phyloP scores from a whole-genome alignment of 2,113 vertebrate genomes.

The Xiphophorus couchianus region DNA sequence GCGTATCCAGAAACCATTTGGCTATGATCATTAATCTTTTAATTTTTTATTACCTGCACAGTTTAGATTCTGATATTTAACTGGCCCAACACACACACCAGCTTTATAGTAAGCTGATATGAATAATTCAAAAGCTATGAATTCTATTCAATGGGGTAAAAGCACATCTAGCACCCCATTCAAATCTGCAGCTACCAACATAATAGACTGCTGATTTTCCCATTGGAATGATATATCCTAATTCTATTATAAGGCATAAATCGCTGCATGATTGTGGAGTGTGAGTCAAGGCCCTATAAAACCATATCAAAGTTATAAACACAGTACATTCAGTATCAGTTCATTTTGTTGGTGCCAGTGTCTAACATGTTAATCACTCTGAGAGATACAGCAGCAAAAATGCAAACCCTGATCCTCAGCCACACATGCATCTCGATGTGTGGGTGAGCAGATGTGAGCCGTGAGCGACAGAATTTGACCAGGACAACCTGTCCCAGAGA shows the following conservation, averaged over 20 bases:
- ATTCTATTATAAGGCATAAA: conserved; percentile 42
- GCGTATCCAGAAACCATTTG: conserved; percentile 14
- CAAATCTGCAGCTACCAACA: conserved; percentile 40
- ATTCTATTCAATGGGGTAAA: conserved; percentile 49
- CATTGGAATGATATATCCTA: conserved; percentile 61
- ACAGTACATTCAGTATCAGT: conserved; percentile 1
- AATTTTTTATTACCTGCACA: conserved; percentile 6
- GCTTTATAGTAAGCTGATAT: conserved; percentile 33
- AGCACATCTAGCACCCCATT: conserved; percentile 51
- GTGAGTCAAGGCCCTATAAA: background rate
- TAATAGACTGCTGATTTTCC: conserved; percentile 65
- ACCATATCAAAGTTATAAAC: conserved; percentile 29
- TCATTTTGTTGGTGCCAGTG: background rate
- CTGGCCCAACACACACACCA: conserved; percentile 4
- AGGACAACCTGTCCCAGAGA: conserved; percentile 51
- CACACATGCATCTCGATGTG: conserved; percentile 18
- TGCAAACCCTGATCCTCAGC: background rate
- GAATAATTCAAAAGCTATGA: conserved; percentile 61
- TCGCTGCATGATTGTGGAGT: conserved; percentile 34
- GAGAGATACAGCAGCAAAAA: conserved; percentile 30
- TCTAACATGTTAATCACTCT: conserved; percentile 36
- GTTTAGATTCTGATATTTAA: conserved; percentile 29
- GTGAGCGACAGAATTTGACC: conserved; percentile 31
- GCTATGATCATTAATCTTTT: conserved; percentile 33
- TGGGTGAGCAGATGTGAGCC: conserved; percentile 60